These are phyloP conservation scores for Epinotia demarniana DNA, from an alignment of 2,888 invertebrate genomes.

Conservation along the genomic window DNA sequence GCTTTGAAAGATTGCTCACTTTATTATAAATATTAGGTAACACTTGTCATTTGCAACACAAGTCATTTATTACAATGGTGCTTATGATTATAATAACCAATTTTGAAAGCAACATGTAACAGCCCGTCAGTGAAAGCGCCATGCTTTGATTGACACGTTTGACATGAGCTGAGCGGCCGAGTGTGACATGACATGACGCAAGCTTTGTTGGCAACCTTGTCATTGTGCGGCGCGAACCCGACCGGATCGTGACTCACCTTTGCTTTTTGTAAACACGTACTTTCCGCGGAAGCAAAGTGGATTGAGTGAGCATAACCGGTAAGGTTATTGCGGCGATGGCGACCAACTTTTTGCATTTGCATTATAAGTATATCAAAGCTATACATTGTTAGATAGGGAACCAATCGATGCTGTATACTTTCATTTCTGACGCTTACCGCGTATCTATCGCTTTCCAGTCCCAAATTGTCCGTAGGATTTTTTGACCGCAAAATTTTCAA, in stretches of 20 bases:
- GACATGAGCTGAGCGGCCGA: slow-evolving; percentile 19
- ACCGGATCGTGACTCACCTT: slow-evolving; percentile 46
- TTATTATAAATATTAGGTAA: no score
- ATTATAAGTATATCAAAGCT: no score
- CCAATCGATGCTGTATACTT: no score
- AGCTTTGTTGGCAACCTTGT: slow-evolving; percentile 29
- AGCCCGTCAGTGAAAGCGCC: slow-evolving; percentile 21
- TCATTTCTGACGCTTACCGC: no score
- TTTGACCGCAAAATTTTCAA: not conserved
- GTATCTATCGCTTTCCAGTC: no score
- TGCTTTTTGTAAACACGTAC: slow-evolving; percentile 39
- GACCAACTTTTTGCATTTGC: slow-evolving; percentile 2
- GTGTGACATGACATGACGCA: slow-evolving; percentile 43
- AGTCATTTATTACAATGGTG: no score
- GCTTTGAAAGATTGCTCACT: no score
- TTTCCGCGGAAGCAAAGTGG: slow-evolving; percentile 33
- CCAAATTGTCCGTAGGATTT: not conserved
- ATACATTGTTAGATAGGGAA: no score
- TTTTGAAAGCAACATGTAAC: slow-evolving; percentile 1
- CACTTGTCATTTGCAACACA: no score
- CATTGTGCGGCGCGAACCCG: slow-evolving; percentile 25
- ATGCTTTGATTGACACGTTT: slow-evolving; percentile 9
- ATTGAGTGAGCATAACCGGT: slow-evolving; percentile 3
- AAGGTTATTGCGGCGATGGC: not conserved
- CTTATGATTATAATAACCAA: no score